Evolutionary conservation across 2,888 invertebrate species (phyloP), one percentile per base, ranked within the genome.

Genomic region (Podabrus alpinus): DNA sequence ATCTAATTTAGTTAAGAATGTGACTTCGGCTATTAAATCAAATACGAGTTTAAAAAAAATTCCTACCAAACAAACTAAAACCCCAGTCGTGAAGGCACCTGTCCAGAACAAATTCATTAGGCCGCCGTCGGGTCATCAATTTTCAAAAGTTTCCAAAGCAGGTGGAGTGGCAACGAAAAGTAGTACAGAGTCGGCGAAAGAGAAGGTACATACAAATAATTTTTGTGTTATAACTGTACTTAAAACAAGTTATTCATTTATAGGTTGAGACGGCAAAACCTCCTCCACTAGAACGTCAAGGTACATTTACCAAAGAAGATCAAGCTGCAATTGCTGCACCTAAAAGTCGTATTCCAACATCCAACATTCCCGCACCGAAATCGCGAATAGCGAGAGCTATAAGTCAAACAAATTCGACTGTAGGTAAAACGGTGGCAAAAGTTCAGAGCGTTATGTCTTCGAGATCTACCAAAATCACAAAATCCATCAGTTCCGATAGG

Each of bases 231-330:
- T 3, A 29, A 45, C 45, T n/a, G 29, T n/a, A 3, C 29, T 29
- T 29, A 29, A 25, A 29, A 29, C 13, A 29, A 29, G 29, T 29
- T 29, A 3, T 13, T 25, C 15, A 13, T 66, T 19, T 64, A 3
- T 71, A 76, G 76, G 19, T 68, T 21, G 66, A 76, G 25, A 15
- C 59, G 25, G 59, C 24, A 11, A 17, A 79, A 45, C 74, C 90
- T 0, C 84, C 89, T 70, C 90, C 91, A 0, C 85, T 94, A 45
- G 94, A 94, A 79, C 90, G 97, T 24, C 97, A 97, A 86, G 96
- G 96, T 13, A 97, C 97, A 0, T 97, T 97, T 85, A 95, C 96
- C 0, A 97, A 97, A 87, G 96, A 97, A 81, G 95, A 95, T 17
- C 73, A 73, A 60, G 79, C 89, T 90, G 0, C 84, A 85, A 29